Conservation (phyloP, 2,113 vertebrate genomes). For the Erythrocercus mccallii region DNA sequence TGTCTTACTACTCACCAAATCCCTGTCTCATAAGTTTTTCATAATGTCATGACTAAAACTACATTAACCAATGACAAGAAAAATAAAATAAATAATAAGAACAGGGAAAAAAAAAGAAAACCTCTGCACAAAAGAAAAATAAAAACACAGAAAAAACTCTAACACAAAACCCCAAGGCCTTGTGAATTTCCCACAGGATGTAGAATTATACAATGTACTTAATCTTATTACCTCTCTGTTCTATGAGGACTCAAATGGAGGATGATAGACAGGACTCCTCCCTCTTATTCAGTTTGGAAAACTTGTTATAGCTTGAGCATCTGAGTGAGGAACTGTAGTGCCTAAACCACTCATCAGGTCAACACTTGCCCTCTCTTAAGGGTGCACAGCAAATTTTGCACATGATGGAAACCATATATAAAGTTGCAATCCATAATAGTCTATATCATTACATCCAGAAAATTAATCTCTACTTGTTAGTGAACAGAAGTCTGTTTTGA, state of each 20-base stretch:
- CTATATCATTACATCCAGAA: not conserved
- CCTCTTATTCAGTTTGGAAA: not conserved
- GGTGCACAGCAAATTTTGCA: not conserved
- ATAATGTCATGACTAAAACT: not conserved
- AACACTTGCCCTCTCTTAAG: not conserved
- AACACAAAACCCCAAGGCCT: not conserved
- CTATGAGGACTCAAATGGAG: not conserved
- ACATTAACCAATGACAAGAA: not conserved
- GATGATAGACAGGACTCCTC: not conserved
- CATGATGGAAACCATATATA: not conserved
- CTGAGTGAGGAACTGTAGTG: not conserved
- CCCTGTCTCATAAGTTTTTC: not conserved
- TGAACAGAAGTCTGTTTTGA: not conserved
- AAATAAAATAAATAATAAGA: not conserved
- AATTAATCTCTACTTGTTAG: not conserved
- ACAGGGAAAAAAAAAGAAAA: not conserved
- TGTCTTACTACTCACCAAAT: not conserved
- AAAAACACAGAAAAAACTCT: not conserved
- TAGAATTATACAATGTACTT: not conserved
- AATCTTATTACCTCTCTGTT: not conserved
- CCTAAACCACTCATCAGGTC: not conserved
- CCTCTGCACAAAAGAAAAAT: too few species aligned
- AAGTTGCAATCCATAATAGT: not conserved
- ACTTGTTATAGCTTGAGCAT: not conserved
- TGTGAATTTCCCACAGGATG: not conserved